These are phyloP conservation scores for Trematomus loennbergii DNA, from an alignment of 2,113 vertebrate genomes.

Conservation along the genomic window DNA sequence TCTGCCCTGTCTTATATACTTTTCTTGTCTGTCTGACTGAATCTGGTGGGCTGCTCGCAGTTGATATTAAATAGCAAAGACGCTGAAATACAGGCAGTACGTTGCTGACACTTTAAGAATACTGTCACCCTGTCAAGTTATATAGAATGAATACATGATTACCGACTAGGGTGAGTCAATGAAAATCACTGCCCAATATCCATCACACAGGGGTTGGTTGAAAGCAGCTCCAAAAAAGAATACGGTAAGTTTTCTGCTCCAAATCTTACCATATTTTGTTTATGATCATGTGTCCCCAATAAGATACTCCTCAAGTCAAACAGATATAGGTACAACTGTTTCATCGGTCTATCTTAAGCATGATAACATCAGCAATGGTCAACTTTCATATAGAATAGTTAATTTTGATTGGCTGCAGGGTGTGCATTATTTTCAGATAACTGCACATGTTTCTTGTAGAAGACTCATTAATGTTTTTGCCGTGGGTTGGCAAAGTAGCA, in stretches of 20 bases:
- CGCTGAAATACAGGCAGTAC: slow-evolving; percentile 41
- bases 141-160: not conserved
- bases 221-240: not conserved
- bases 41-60: slow-evolving; percentile 13
- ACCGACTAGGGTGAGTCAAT: not conserved
- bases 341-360: not conserved
- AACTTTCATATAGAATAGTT: not conserved
- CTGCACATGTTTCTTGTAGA: not conserved
- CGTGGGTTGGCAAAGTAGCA: too few relatives aligned
- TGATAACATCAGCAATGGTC: not conserved
- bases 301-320: not conserved
- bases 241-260: not conserved
- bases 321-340: not conserved
- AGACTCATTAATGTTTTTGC: not conserved
- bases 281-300: not conserved
- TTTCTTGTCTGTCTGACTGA: slow-evolving; percentile 23
- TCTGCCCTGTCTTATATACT: slow-evolving; percentile 45
- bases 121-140: slow-evolving; percentile 47
- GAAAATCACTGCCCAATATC: not conserved
- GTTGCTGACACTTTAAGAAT: slow-evolving; percentile 30
- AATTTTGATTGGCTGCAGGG: not conserved
- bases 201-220: not conserved
- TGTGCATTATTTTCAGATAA: not conserved
- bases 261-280: not conserved
- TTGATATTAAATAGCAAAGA: slow-evolving; percentile 50